Evolutionary conservation across 2,888 invertebrate species (phyloP).

Genomic region (Monopis laevigella): DNA sequence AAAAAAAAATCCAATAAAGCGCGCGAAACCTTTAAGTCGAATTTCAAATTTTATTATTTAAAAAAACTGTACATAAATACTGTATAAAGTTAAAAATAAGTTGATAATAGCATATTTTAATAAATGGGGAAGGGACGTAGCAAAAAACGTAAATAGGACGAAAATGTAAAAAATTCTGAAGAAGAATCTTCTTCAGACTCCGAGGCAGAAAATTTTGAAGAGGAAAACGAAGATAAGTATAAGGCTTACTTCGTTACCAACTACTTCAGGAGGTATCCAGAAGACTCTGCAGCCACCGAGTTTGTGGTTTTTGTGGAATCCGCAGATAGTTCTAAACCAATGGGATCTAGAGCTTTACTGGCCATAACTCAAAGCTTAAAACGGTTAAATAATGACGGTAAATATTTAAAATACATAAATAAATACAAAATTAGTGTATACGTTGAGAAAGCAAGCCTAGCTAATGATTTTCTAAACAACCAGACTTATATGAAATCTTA

Average conservation of each 20-base stretch:
- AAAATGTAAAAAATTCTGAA: too few species aligned
- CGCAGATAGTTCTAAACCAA: background rate
- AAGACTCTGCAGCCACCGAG: background rate
- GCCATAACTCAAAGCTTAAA: background rate
- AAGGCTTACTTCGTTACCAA: conserved; percentile 1
- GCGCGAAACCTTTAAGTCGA: too few species aligned
- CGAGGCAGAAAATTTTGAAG: background rate
- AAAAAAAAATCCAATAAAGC: too few species aligned
- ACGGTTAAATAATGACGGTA: conserved; percentile 5
- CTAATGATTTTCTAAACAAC: background rate
- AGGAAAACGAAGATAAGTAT: background rate
- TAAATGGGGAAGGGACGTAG: too few species aligned
- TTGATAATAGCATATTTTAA: too few species aligned
- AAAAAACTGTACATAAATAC: too few species aligned
- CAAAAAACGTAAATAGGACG: too few species aligned
- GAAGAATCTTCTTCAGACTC: background rate
- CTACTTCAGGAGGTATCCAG: background rate
- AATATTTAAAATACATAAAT: conserved; percentile 1
- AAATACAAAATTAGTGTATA: conserved; percentile 2
- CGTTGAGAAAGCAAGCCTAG: background rate
- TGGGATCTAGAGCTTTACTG: background rate
- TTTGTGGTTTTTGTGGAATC: conserved; percentile 5
- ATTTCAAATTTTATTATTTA: too few species aligned
- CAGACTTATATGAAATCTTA: background rate
- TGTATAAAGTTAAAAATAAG: too few species aligned